These are phyloP conservation scores for Syngnathus acus DNA, from an alignment of 2,797 vertebrate genomes.

Conservation along the genomic window DNA sequence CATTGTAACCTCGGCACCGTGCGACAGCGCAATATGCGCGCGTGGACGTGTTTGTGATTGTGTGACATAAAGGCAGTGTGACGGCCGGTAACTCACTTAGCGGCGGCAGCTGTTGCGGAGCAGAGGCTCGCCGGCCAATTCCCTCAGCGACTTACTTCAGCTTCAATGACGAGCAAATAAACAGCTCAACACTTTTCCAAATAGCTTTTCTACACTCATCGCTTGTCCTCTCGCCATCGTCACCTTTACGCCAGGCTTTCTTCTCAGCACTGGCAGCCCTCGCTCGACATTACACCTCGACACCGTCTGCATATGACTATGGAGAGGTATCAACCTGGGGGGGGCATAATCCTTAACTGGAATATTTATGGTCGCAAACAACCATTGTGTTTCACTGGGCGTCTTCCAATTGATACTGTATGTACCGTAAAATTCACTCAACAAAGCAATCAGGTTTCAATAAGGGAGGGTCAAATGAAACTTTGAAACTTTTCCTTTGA, in stretches of 20 bases:
- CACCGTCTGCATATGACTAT: slow-evolving; percentile 5
- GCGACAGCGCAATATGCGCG: slow-evolving; percentile 52
- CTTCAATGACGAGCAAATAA: slow-evolving; percentile 96
- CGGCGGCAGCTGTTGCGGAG: slow-evolving; percentile 97
- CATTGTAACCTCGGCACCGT: slow-evolving; percentile 80
- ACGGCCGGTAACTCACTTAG: slow-evolving; percentile 99
- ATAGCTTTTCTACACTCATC: slow-evolving; percentile 64
- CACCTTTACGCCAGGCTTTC: slow-evolving; percentile 27
- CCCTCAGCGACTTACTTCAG: slow-evolving; percentile 99
- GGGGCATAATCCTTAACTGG: neutral
- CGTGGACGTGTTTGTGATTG: slow-evolving; percentile 62
- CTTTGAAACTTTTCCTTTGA: neutral
- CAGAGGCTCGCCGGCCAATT: slow-evolving; percentile 92
- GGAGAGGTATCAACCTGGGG: neutral
- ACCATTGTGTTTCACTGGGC: neutral
- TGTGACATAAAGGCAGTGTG: slow-evolving; percentile 99
- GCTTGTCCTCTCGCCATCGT: slow-evolving; percentile 33
- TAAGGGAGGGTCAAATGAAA: neutral
- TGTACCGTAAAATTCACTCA: neutral
- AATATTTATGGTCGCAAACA: neutral
- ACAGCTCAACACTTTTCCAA: slow-evolving; percentile 87
- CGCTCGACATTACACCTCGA: no score
- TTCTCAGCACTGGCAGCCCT: slow-evolving; percentile 10
- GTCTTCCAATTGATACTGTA: slow-evolving; percentile 6
- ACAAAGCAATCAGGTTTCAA: slow-evolving; percentile 1